Base-by-base conservation (phyloP, 2,797 vertebrate species). In the Pseudotriccus pelzelni region DNA sequence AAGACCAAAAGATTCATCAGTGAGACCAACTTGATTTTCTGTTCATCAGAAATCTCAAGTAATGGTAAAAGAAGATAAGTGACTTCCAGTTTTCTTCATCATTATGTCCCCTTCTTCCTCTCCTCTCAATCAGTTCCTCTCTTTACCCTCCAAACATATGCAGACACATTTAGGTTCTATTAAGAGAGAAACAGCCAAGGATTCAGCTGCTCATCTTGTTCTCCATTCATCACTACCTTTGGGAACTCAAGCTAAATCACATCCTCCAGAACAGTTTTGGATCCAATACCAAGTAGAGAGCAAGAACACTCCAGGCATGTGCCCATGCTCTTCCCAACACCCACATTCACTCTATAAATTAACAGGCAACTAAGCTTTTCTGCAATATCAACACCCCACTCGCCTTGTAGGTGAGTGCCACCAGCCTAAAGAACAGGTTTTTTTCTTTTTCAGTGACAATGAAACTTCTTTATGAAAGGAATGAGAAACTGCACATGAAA, bases 341-440 rank as follows among this genome's bases (percentile, higher is more conserved):
- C 16, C 30, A 4, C 1, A 6, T 30, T 19, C 20, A 6, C 8
- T 59, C 22, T 3, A 9, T 25, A 84, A 81, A 77, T 36, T 56
- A 67, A 47, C 7, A 78, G 6, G 28, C 28, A 80, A 16, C 1
- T 7, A 69, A 70, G 18, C 5, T 72, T 12, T 20, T 69, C 13
- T 63, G 44, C 43, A 53, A 2, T 9, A 37, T 9, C 2, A 1
- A 3, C 28, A 56, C 1, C 17, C 24, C 2, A 10, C n/a, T n/a
- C n/a, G n/a, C 18, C 9, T n/a, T 9, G n/a, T 15, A 66, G 34
- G 39, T 10, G 10, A 77, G 17, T 37, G 14, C 12, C 46, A 82
- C 2, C 30, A 58, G 28, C 16, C 27, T 64, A 37, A 44, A 67
- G 30, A 41, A 46, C 7, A 39, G n/a, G n/a, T 25, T 23, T 52